Evolutionary conservation across 2,888 invertebrate species (phyloP).

Genomic region (Biston betularia): DNA sequence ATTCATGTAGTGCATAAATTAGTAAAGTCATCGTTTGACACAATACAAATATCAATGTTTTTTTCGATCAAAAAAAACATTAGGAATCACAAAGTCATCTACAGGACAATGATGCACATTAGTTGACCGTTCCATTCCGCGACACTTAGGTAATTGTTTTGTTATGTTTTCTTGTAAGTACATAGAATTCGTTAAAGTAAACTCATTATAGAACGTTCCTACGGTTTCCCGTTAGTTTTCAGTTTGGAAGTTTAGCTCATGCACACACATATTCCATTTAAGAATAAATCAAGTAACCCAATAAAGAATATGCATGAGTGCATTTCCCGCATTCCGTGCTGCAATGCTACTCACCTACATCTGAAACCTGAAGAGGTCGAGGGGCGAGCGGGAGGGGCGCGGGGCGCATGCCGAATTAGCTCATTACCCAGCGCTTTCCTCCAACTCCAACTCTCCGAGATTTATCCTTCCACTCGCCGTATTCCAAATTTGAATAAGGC

Average conservation of each 20-base stretch:
- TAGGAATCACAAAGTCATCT: too few species aligned
- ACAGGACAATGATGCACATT: too few species aligned
- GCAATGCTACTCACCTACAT: slow-evolving; percentile 53
- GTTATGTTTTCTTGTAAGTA: too few species aligned
- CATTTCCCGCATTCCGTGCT: slow-evolving; percentile 58
- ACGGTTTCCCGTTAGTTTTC: not conserved
- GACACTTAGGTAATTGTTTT: too few species aligned
- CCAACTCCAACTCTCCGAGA: slow-evolving; percentile 54
- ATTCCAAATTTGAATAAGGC: slow-evolving; percentile 69
- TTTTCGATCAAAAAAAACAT: too few species aligned
- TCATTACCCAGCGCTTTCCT: slow-evolving; percentile 67
- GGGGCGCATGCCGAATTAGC: slow-evolving; percentile 72
- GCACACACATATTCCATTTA: not conserved
- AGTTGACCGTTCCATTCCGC: too few species aligned
- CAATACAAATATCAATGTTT: too few species aligned
- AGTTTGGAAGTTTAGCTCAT: not conserved
- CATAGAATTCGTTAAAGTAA: not conserved
- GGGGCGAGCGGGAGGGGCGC: slow-evolving; percentile 27
- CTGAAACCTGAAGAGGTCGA: slow-evolving; percentile 50
- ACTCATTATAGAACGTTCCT: not conserved
- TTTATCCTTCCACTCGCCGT: slow-evolving; percentile 65
- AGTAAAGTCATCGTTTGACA: too few species aligned
- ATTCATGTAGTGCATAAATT: too few species aligned
- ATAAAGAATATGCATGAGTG: slow-evolving; percentile 46
- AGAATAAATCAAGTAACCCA: slow-evolving; percentile 20